Evolutionary conservation across 2,888 invertebrate genomes (phyloP).

Genomic region (Timandra comae): DNA sequence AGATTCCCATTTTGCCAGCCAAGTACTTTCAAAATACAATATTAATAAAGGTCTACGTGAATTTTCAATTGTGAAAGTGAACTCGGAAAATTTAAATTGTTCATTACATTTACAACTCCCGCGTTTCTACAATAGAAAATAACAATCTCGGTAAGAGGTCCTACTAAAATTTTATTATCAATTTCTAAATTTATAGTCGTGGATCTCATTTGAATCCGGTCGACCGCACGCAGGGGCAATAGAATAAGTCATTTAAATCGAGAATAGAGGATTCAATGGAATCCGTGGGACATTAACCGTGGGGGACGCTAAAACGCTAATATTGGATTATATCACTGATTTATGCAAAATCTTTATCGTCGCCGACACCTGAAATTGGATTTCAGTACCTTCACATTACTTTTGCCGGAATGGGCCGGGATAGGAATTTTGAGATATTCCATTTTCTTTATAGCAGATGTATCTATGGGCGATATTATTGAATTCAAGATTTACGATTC

Average conservation of each 20-base stretch:
- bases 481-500: slow-evolving; percentile 6
- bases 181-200: slow-evolving; percentile 62
- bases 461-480: slow-evolving; percentile 12
- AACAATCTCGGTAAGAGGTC: slow-evolving; percentile 45
- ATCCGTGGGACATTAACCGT: slow-evolving; percentile 63
- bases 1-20: too few species aligned
- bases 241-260: slow-evolving; percentile 76
- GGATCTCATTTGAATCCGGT: slow-evolving; percentile 46
- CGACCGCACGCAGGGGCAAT: slow-evolving; percentile 53
- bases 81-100: not conserved
- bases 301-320: slow-evolving; percentile 58
- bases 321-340: slow-evolving; percentile 74
- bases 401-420: slow-evolving; percentile 28
- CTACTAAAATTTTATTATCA: slow-evolving; percentile 69
- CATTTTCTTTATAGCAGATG: slow-evolving; percentile 26
- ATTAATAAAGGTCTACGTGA: too few species aligned
- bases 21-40: too few species aligned
- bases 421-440: slow-evolving; percentile 27
- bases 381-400: slow-evolving; percentile 58
- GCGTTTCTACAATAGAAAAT: slow-evolving; percentile 34
- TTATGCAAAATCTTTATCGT: slow-evolving; percentile 74
- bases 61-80: too few species aligned
- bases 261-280: slow-evolving; percentile 51
- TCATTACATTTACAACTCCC: not conserved
- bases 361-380: slow-evolving; percentile 65